Conservation (phyloP, 1,140 invertebrate genomes). For the Drosophila pruinosa region DNA sequence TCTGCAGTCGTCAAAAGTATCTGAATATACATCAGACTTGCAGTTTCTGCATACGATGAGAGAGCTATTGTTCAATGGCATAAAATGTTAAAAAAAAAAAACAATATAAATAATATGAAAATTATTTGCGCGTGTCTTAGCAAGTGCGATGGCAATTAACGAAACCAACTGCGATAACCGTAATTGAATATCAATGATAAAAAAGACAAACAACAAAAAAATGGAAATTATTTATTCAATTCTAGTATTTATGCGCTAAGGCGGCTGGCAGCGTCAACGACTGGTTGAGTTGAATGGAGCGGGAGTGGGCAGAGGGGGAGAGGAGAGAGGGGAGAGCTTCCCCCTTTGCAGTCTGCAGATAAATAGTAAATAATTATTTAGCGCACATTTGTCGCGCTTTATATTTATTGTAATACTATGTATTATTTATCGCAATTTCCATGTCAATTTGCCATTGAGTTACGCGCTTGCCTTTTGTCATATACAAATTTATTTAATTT, state of each 20-base stretch:
- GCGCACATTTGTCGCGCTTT: slow-evolving; percentile 52
- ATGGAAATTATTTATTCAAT: slow-evolving; percentile 17
- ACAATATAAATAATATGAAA: slow-evolving; percentile 12
- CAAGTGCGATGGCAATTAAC: slow-evolving; percentile 54
- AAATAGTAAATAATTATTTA: slow-evolving; percentile 64
- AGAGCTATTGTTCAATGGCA: neutral
- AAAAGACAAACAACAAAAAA: slow-evolving; percentile 29
- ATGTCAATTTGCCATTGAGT: slow-evolving; percentile 34
- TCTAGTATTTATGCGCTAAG: slow-evolving; percentile 12
- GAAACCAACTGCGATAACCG: slow-evolving; percentile 56
- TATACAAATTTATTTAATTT: slow-evolving; percentile 8
- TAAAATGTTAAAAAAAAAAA: slow-evolving; percentile 37
- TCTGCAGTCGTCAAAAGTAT: neutral
- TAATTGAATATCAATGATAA: slow-evolving; percentile 74
- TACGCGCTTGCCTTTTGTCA: neutral
- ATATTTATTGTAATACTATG: slow-evolving; percentile 34
- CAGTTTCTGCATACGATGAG: neutral
- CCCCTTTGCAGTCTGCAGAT: slow-evolving; percentile 35
- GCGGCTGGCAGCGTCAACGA: slow-evolving; percentile 40
- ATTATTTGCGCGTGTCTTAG: slow-evolving; percentile 56
- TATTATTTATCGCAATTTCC: slow-evolving; percentile 38
- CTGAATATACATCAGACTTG: neutral
- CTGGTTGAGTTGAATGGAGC: no score
- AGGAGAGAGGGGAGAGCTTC: neutral
- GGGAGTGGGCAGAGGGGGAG: neutral